These are phyloP conservation scores for Mastomys natalensis DNA, from an alignment of 2,113 vertebrate genomes.

Conservation along the genomic window DNA sequence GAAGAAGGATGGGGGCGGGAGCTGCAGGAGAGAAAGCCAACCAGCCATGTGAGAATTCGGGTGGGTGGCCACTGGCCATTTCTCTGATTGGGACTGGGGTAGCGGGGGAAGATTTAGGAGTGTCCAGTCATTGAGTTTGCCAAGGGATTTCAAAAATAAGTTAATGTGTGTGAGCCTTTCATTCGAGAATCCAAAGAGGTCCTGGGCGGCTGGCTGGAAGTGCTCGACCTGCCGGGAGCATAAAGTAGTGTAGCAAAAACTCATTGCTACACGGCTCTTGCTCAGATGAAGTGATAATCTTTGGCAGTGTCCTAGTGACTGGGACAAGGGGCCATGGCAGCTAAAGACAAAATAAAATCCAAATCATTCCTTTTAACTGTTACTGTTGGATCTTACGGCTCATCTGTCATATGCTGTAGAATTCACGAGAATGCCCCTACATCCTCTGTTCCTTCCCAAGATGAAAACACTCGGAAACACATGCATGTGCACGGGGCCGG, in stretches of 20 bases:
- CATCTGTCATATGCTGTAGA: neutral
- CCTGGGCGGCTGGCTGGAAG: too few relatives aligned
- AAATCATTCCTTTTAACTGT: neutral
- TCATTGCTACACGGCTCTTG: neutral
- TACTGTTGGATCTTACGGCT: neutral
- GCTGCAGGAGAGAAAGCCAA: too few relatives aligned
- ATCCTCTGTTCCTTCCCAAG: neutral
- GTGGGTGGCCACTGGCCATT: too few relatives aligned
- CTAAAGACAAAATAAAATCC: neutral
- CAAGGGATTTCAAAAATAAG: too few relatives aligned
- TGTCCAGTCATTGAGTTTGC: too few relatives aligned
- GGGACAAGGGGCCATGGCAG: neutral
- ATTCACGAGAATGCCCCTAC: rapidly evolving
- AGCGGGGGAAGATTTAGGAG: too few relatives aligned
- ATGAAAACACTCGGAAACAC: neutral
- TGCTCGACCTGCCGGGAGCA: rapidly evolving
- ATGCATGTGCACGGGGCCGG: rapidly evolving
- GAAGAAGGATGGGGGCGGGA: too few relatives aligned
- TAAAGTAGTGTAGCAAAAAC: too few relatives aligned
- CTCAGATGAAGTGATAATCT: neutral
- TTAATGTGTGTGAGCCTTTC: too few relatives aligned
- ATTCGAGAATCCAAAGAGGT: too few relatives aligned
- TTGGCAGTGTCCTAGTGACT: neutral
- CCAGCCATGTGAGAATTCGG: too few relatives aligned
- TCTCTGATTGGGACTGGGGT: too few relatives aligned